Evolutionary conservation across 2,888 invertebrate species (phyloP).

Genomic region (Ichneumon xanthorius): DNA sequence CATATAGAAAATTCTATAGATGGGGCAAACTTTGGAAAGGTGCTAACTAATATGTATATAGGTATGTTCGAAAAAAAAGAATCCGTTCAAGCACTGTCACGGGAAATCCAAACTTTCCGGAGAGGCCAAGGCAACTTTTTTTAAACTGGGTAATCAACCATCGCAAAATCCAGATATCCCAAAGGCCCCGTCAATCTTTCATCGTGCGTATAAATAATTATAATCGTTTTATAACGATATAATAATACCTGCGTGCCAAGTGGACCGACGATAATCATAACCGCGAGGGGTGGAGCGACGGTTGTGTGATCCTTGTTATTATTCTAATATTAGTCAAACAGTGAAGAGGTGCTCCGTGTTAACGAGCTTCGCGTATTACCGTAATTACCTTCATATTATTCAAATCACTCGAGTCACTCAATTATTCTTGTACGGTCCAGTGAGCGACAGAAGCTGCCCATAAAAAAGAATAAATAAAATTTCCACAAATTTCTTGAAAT

Average conservation of each 20-base stretch:
- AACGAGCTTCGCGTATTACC: slow-evolving; percentile 54
- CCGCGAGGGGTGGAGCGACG: slow-evolving; percentile 7
- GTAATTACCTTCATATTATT: slow-evolving; percentile 57
- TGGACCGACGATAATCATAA: slow-evolving; percentile 52
- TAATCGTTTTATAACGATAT: slow-evolving; percentile 67
- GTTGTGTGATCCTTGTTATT: slow-evolving; percentile 48
- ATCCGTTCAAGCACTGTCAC: neutral
- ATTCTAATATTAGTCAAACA: slow-evolving; percentile 65
- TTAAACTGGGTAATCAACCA: slow-evolving; percentile 16
- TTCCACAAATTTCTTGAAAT: neutral
- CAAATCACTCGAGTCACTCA: slow-evolving; percentile 48
- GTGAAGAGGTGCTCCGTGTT: slow-evolving; percentile 38
- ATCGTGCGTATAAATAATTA: slow-evolving; percentile 55
- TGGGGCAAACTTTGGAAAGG: neutral
- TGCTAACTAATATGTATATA: neutral
- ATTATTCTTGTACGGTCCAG: slow-evolving; percentile 22
- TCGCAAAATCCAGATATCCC: slow-evolving; percentile 42
- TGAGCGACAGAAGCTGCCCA: neutral
- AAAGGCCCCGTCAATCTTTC: slow-evolving; percentile 13
- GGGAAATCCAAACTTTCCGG: neutral
- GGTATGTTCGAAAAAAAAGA: neutral
- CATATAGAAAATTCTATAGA: neutral
- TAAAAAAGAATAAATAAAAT: neutral
- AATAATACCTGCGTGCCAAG: slow-evolving; percentile 59
- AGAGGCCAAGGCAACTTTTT: neutral